Evolutionary conservation across 2,797 vertebrate genomes (phyloP).

Genomic region (Carcharodon carcharias): DNA sequence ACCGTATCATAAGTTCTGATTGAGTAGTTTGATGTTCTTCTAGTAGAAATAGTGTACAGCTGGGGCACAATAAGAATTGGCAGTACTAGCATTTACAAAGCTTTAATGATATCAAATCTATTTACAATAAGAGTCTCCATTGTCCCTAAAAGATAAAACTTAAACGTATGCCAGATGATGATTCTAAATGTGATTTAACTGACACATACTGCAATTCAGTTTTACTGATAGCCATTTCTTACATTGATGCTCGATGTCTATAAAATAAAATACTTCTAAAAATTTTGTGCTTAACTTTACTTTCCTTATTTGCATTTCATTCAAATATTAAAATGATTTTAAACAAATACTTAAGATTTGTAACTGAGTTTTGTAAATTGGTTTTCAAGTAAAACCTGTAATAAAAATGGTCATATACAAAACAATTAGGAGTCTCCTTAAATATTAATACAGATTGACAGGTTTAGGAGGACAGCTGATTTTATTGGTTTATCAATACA

Average conservation of each 20-base stretch:
- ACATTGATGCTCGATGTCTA: not conserved
- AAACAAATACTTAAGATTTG: conserved; percentile 3
- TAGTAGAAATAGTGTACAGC: conserved; percentile 52
- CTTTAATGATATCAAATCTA: conserved; percentile 33
- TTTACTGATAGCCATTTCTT: conserved; percentile 1
- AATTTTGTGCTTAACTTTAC: conserved; percentile 13
- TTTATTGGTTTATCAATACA: conserved; percentile 35
- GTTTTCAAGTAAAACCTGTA: conserved; percentile 2
- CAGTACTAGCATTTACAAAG: conserved; percentile 35
- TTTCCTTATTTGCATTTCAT: not conserved
- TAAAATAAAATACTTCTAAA: not conserved
- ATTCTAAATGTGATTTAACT: conserved; percentile 26
- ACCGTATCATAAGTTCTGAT: conserved; percentile 66
- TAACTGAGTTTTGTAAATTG: not conserved
- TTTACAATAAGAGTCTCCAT: conserved; percentile 33
- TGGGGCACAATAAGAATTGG: conserved; percentile 46
- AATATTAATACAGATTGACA: conserved; percentile 37
- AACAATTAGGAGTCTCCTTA: conserved; percentile 31
- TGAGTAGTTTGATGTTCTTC: conserved; percentile 54
- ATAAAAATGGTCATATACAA: conserved; percentile 4
- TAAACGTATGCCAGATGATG: conserved; percentile 34
- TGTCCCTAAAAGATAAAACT: conserved; percentile 34
- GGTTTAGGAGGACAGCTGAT: conserved; percentile 30
- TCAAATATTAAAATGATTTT: conserved; percentile 21
- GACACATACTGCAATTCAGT: not conserved